Conservation (phyloP, 2,113 vertebrate species). For the Ictidomys tridecemlineatus region DNA sequence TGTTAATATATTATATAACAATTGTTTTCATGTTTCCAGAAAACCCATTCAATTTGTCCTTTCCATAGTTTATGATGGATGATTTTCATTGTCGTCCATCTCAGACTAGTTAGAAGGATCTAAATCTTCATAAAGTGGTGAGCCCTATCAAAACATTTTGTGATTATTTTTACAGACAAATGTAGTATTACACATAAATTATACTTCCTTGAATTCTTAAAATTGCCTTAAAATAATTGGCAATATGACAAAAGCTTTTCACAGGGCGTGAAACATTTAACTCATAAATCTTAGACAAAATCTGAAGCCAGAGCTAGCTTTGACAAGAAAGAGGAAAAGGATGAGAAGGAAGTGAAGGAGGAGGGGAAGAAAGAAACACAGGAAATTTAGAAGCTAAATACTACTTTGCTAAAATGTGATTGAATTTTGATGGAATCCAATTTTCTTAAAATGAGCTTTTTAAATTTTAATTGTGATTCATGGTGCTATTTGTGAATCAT, state of each 20-base stretch:
- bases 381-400: not conserved
- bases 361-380: not conserved
- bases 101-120: conserved; percentile 1
- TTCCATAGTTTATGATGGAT: not conserved
- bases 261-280: conserved; percentile 10
- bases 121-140: not conserved
- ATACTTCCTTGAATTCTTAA: conserved; percentile 45
- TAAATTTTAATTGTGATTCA: conserved; percentile 16
- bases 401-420: not conserved
- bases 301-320: not conserved
- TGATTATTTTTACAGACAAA: not conserved
- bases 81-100: not conserved
- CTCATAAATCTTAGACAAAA: conserved; percentile 13
- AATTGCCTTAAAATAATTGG: conserved; percentile 1
- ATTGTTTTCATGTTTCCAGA: not conserved
- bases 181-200: not conserved
- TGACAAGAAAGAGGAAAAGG: not conserved
- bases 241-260: not conserved
- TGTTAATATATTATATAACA: not conserved
- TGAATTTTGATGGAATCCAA: not conserved
- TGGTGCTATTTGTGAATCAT: not conserved
- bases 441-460: not conserved
- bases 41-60: not conserved
- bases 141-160: conserved; percentile 11
- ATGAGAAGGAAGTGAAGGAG: not conserved